Percentiles rank a stretch among this genome's conserved stretches.
Conservation (phyloP, 2,113 vertebrate species). For the Trochalopteron elliotii region DNA sequence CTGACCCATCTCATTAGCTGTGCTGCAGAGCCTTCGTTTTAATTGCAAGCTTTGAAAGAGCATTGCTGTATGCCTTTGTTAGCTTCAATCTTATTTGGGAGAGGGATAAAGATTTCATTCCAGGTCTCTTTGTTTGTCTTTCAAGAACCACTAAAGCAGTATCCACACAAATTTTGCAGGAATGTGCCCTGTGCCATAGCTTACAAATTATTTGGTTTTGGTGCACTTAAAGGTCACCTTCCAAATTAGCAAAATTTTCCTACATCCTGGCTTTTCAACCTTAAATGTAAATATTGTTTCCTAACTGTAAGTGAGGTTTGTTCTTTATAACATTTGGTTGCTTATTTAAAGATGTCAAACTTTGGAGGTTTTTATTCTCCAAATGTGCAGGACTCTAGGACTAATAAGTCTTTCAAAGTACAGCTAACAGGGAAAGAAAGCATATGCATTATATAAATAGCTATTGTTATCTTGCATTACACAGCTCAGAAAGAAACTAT, state of each 20-base stretch:
- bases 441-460: conserved; percentile 65
- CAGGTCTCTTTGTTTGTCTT: conserved; percentile 80
- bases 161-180: conserved; percentile 83
- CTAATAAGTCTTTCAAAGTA: conserved; percentile 68
- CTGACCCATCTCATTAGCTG: conserved; percentile 75
- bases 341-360: conserved; percentile 83
- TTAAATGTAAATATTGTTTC: conserved; percentile 88
- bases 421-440: conserved; percentile 62
- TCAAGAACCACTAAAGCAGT: conserved; percentile 77
- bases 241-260: conserved; percentile 86
- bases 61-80: conserved; percentile 69
- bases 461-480: conserved; percentile 55
- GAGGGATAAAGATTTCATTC: conserved; percentile 73
- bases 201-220: conserved; percentile 86
- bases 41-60: conserved; percentile 72
- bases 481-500: conserved; percentile 44
- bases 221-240: conserved; percentile 85
- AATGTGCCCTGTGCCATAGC: conserved; percentile 82
- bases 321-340: conserved; percentile 76
- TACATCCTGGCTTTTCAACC: conserved; percentile 85
- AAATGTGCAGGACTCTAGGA: conserved; percentile 48
- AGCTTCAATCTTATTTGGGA: conserved; percentile 66
- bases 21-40: conserved; percentile 62
- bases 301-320: conserved; percentile 83
- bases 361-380: conserved; percentile 66